Evolutionary conservation across 2,113 vertebrate genomes (phyloP).

Genomic region (Erpornis zantholeuca): DNA sequence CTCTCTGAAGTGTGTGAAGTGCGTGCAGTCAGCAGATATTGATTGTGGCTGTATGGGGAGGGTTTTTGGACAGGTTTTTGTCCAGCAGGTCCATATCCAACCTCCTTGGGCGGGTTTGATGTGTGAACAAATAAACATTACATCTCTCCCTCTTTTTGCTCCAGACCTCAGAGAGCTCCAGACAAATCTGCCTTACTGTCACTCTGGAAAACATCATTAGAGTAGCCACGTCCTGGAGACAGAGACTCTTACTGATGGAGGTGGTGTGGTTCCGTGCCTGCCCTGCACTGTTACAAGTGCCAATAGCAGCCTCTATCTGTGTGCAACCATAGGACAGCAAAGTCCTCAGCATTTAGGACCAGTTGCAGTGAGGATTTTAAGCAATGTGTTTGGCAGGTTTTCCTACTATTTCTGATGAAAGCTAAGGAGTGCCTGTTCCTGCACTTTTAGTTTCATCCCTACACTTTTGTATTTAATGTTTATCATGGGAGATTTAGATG

Average conservation of each 20-base stretch:
- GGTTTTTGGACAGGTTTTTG: neutral
- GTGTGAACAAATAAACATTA: neutral
- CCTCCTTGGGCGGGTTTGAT: neutral
- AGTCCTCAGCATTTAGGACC: neutral
- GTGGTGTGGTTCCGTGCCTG: neutral
- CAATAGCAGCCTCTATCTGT: neutral
- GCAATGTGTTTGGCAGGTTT: neutral
- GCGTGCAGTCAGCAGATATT: neutral
- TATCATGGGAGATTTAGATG: neutral
- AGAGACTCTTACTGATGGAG: neutral
- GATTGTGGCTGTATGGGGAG: neutral
- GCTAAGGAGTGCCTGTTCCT: neutral
- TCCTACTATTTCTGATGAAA: neutral
- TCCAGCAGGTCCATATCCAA: neutral
- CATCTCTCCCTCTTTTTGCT: rapidly evolving
- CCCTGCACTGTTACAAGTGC: neutral
- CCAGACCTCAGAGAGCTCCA: neutral
- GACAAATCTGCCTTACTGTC: neutral
- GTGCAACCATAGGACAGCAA: neutral
- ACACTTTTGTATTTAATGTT: neutral
- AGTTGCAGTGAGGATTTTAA: neutral
- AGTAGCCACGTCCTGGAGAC: neutral
- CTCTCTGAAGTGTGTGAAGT: neutral
- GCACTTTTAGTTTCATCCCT: neutral
- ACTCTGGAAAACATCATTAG: neutral